Base-by-base conservation (phyloP, 2,797 vertebrate genomes). In the Syngnathus acus region DNA sequence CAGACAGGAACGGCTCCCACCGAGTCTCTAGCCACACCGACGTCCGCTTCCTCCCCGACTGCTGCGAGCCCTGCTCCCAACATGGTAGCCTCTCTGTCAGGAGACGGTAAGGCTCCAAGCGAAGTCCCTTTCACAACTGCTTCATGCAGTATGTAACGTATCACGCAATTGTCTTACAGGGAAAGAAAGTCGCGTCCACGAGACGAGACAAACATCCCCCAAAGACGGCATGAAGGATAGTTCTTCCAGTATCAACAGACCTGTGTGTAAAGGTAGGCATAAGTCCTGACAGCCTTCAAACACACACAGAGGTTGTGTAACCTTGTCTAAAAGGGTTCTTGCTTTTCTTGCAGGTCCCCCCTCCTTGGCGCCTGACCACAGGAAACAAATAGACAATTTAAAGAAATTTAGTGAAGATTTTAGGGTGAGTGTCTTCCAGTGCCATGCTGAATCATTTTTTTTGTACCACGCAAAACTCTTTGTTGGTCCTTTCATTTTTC, bases 381-480 rank as follows among this genome's bases (percentile, higher is more conserved):
- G 94, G 92, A 98, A 98, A 89, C 95, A 98, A 88, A 93, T 98
- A 83, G 97, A 98, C 89, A 97, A 98, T 92, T 94, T 99, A 92
- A 99, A 96, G 92, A 95, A 97, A 91, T 98, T 99, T 91, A 98
- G 96, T 91, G 94, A 93, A 82, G 95, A 97, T 88, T 99, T 99
- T 92, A 94, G 95, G 94, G 97, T 98, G 91, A 95, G 96, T 94
- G 55, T 71, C 26, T 59, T 62, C 4, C 7, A 2, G 23, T 48
- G 23, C n/a, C 1, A 32, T 47, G 8, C 62, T 37, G 4, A 64
- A 50, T 9, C 6, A 8, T 38, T 50, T 11, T 42, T 42, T 21
- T 40, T n/a, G 17, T 1, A 40, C 59, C 5, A 10, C 38, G 6
- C 7, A 17, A 26, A 62, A 45, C 42, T 62, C 60, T 71, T 63